A percentile compares a stretch with the other conserved stretches of the same genome.
These are phyloP conservation scores for Trachemys scripta DNA, from an alignment of 2,113 vertebrate genomes.

Conservation along the genomic window DNA sequence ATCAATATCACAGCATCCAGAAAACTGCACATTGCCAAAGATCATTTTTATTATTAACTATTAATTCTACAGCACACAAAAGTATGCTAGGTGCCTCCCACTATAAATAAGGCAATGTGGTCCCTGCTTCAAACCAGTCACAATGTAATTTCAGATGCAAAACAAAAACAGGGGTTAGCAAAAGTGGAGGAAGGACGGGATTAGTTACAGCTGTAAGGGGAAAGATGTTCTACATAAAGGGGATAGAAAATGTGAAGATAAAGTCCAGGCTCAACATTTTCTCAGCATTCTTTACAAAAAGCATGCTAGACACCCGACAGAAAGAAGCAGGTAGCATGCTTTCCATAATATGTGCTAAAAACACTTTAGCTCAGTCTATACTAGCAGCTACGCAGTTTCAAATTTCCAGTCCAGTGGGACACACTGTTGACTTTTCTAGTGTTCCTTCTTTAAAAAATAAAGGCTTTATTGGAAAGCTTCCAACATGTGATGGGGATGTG, in stretches of 20 bases:
- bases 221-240: conserved; percentile 2
- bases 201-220: conserved; percentile 18
- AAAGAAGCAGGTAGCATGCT: neutral
- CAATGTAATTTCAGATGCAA: conserved; percentile 4
- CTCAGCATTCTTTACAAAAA: neutral
- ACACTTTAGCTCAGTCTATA: conserved; percentile 13
- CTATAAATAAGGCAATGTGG: neutral
- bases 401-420: neutral
- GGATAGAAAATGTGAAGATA: conserved; percentile 54
- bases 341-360: neutral
- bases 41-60: neutral
- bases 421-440: neutral
- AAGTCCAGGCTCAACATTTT: conserved; percentile 51
- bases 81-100: conserved; percentile 14
- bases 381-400: conserved; percentile 13
- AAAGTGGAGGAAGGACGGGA: conserved; percentile 15
- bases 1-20: neutral
- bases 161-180: conserved; percentile 31
- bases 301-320: neutral
- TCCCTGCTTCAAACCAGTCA: neutral
- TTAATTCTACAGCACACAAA: neutral
- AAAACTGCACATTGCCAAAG: neutral
- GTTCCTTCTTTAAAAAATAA: conserved; percentile 32
- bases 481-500: neutral
- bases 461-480: neutral